These are phyloP conservation scores for Stegophylla sp. DNA, from an alignment of 2,888 invertebrate genomes.

Conservation along the genomic window DNA sequence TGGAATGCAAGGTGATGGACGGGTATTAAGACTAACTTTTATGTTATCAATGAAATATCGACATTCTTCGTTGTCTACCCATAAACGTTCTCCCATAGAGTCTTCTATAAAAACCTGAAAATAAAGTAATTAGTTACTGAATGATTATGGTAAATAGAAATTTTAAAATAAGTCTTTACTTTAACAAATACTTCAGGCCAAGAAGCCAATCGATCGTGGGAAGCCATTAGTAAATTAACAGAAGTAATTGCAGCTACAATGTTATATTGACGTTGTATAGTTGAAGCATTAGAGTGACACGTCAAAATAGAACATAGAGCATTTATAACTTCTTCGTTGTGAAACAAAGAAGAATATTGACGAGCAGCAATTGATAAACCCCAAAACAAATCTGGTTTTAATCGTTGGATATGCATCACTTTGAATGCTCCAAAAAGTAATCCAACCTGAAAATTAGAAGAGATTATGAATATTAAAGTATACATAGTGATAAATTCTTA, in stretches of 20 bases:
- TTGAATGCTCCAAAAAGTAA: conserved; percentile 87
- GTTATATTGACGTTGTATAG: conserved; percentile 61
- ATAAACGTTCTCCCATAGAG: conserved; percentile 87
- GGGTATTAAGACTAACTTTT: conserved; percentile 82
- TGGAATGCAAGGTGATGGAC: conserved; percentile 70
- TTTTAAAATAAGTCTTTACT: conserved; percentile 66
- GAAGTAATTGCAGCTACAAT: conserved; percentile 70
- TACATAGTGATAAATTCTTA: neutral
- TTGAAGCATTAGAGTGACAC: conserved; percentile 69
- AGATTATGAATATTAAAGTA: neutral
- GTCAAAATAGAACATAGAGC: conserved; percentile 83
- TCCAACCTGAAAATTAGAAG: conserved; percentile 68
- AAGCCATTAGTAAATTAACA: conserved; percentile 82
- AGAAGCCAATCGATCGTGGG: conserved; percentile 79
- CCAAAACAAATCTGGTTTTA: conserved; percentile 80
- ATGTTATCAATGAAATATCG: conserved; percentile 91
- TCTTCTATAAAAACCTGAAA: conserved; percentile 91
- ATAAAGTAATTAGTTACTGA: conserved; percentile 1
- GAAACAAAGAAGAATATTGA: conserved; percentile 78
- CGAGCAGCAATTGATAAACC: conserved; percentile 83
- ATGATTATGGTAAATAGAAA: conserved; percentile 2
- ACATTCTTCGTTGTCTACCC: conserved; percentile 93
- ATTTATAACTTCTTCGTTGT: conserved; percentile 77
- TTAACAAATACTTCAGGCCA: conserved; percentile 94
- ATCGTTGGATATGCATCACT: conserved; percentile 76